These are phyloP conservation scores for Hyles lineata DNA, from an alignment of 2,888 invertebrate genomes.

Conservation along the genomic window DNA sequence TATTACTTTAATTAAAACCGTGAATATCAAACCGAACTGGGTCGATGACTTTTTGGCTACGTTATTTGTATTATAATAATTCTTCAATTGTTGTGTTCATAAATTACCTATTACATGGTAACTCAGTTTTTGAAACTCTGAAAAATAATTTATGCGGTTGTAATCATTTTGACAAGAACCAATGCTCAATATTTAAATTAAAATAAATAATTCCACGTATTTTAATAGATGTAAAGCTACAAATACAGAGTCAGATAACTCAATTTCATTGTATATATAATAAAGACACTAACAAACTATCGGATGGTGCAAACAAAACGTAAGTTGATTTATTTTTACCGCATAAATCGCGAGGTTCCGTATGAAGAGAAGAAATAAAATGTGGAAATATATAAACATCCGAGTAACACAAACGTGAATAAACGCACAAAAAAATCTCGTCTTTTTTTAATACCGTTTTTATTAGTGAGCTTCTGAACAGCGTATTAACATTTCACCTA, in stretches of 20 bases:
- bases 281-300: neutral
- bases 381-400: neutral
- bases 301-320: neutral
- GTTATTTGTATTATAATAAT: no score
- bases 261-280: neutral
- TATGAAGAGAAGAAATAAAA: slow-evolving; percentile 11
- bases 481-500: neutral
- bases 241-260: slow-evolving; percentile 3
- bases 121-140: no score
- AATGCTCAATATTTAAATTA: no score
- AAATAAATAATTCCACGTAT: no score
- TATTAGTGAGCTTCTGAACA: slow-evolving; percentile 9
- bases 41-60: no score
- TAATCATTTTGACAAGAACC: no score
- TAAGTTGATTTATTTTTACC: neutral
- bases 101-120: no score
- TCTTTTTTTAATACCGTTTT: neutral
- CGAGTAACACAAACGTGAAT: neutral
- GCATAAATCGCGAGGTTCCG: neutral
- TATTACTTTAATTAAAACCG: no score
- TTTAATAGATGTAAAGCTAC: neutral
- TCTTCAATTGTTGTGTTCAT: no score
- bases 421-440: neutral
- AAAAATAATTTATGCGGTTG: no score
- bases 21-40: no score